These are phyloP conservation scores for Cynaeus angustus DNA, from an alignment of 2,888 invertebrate genomes.

Conservation along the genomic window DNA sequence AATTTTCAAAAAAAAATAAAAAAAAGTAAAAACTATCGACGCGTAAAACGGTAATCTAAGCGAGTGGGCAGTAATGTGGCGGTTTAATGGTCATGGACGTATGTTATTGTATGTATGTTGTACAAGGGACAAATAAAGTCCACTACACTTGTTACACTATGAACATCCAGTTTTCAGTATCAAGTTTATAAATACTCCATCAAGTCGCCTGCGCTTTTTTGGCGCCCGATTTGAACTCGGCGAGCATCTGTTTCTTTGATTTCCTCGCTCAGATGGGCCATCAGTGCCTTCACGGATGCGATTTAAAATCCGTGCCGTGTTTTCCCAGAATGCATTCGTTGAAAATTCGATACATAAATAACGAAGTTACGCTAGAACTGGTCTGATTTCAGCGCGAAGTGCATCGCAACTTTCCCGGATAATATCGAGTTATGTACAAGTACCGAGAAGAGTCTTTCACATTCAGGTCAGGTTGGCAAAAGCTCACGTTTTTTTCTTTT, in stretches of 20 bases:
- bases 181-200: no score
- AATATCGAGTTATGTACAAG: conserved; percentile 8
- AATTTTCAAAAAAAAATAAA: conserved; percentile 23
- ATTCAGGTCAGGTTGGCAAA: not conserved
- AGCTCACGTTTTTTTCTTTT: not conserved
- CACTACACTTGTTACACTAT: no score
- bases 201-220: no score
- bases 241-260: no score
- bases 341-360: conserved; percentile 35
- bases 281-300: no score
- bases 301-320: no score
- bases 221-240: no score
- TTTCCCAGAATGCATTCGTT: conserved; percentile 5
- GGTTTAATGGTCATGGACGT: not conserved
- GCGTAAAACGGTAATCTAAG: conserved; percentile 1
- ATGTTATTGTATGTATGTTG: not conserved
- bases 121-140: not conserved
- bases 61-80: not conserved
- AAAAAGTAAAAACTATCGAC: not conserved
- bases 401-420: not conserved
- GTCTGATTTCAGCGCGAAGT: conserved; percentile 2
- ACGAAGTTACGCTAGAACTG: conserved; percentile 16
- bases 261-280: no score
- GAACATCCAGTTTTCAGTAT: no score
- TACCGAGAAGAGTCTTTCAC: not conserved